A percentile compares a stretch with the other conserved stretches of the same genome.
Evolutionary conservation across 2,113 vertebrate species (phyloP).

Genomic region (Anguilla japonica): DNA sequence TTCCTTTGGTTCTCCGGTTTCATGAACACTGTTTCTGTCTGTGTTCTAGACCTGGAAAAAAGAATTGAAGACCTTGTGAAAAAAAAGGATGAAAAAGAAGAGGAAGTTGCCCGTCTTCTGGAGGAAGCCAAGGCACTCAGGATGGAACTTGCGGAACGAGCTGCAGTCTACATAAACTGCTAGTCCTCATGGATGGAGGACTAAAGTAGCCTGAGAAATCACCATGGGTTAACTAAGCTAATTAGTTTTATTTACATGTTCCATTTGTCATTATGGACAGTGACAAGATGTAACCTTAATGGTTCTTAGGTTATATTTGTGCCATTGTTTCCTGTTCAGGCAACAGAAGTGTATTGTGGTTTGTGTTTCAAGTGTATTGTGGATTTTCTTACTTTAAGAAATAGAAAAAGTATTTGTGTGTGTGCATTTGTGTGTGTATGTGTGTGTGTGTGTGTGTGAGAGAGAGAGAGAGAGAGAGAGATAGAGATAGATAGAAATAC

Average conservation of each 20-base stretch:
- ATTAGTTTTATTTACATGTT: not conserved
- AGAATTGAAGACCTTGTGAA: slow-evolving; percentile 68
- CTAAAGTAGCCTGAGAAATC: not conserved
- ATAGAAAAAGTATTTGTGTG: not conserved
- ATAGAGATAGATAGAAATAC: not conserved
- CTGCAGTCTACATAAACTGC: slow-evolving; percentile 66
- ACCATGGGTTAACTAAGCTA: not conserved
- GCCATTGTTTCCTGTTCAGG: not conserved
- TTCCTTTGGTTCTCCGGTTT: not conserved
- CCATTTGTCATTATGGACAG: not conserved
- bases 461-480: not conserved
- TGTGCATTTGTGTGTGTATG: not conserved
- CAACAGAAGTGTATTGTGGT: not conserved
- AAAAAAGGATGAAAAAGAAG: slow-evolving; percentile 69
- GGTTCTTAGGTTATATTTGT: not conserved
- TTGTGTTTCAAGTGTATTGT: not conserved
- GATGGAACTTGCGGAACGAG: slow-evolving; percentile 65
- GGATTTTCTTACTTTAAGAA: not conserved
- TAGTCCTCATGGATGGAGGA: slow-evolving; percentile 33
- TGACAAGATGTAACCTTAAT: not conserved
- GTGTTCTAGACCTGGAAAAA: slow-evolving; percentile 78
- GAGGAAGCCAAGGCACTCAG: slow-evolving; percentile 65
- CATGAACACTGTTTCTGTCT: slow-evolving; percentile 24
- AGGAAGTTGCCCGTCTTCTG: slow-evolving; percentile 67
- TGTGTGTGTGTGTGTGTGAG: not conserved